phyloP scores from a whole-genome alignment of 2,113 vertebrate genomes.

The Aramus guarauna region DNA sequence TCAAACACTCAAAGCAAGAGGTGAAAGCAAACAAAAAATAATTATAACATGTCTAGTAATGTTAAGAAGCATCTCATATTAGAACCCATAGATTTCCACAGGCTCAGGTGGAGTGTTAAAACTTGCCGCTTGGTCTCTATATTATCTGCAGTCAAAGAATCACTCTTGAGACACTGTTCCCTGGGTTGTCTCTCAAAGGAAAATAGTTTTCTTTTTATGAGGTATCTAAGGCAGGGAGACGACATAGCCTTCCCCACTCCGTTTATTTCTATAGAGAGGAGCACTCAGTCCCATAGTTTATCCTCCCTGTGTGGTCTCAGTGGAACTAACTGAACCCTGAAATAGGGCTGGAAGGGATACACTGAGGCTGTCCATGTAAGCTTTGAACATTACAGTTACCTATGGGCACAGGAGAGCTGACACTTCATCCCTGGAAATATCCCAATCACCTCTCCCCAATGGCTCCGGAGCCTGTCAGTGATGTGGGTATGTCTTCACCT shows the following conservation, averaged over 20 bases:
- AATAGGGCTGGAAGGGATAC: not conserved
- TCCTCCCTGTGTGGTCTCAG: not conserved
- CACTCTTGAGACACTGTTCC: not conserved
- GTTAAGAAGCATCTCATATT: not conserved
- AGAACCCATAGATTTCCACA: not conserved
- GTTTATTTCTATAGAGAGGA: not conserved
- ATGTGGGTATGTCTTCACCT: not conserved
- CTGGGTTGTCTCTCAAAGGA: not conserved
- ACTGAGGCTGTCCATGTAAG: not conserved
- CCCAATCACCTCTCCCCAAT: not conserved
- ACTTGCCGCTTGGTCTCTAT: not conserved
- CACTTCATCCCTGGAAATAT: not conserved
- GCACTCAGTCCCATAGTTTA: not conserved
- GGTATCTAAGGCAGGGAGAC: not conserved
- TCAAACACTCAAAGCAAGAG: not conserved
- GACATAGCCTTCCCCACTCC: not conserved
- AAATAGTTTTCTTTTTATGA: not conserved
- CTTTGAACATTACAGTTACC: not conserved
- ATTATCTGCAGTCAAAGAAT: not conserved
- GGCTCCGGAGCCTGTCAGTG: not conserved
- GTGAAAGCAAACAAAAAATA: not conserved
- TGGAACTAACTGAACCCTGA: not conserved
- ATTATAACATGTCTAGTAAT: not conserved
- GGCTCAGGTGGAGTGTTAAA: not conserved
- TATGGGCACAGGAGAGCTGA: not conserved